These are phyloP conservation scores for Muntiacus reevesi DNA, from an alignment of 2,113 vertebrate genomes.

Conservation along the genomic window DNA sequence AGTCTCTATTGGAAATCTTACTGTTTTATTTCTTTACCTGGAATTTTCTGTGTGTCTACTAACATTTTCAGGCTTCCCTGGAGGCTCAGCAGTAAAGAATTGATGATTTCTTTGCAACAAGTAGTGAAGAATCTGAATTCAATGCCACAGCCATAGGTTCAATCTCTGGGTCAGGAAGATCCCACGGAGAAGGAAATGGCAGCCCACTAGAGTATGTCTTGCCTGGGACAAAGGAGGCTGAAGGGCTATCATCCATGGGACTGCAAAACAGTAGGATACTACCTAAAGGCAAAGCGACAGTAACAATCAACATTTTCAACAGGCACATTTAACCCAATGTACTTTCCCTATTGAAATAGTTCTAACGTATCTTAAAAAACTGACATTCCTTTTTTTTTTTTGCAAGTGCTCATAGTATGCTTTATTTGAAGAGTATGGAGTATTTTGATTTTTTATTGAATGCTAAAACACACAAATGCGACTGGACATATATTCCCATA, in stretches of 20 bases:
- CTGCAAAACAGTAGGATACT: background rate
- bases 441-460: slow-evolving; percentile 48
- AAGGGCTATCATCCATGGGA: background rate
- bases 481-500: background rate
- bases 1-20: background rate
- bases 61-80: background rate
- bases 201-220: background rate
- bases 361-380: background rate
- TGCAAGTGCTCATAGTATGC: background rate
- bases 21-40: background rate
- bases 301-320: background rate
- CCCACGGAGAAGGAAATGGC: background rate
- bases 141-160: background rate
- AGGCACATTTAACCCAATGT: background rate
- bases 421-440: background rate
- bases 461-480: background rate
- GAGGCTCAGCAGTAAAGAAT: background rate
- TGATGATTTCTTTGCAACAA: background rate
- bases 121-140: background rate
- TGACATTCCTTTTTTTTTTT: background rate
- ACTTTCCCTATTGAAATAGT: background rate
- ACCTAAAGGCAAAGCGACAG: background rate
- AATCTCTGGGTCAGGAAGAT: background rate
- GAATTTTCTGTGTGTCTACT: background rate
- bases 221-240: background rate